Evolutionary conservation across 2,888 invertebrate genomes (phyloP).

Genomic region (Mimumesa dahlbomi): DNA sequence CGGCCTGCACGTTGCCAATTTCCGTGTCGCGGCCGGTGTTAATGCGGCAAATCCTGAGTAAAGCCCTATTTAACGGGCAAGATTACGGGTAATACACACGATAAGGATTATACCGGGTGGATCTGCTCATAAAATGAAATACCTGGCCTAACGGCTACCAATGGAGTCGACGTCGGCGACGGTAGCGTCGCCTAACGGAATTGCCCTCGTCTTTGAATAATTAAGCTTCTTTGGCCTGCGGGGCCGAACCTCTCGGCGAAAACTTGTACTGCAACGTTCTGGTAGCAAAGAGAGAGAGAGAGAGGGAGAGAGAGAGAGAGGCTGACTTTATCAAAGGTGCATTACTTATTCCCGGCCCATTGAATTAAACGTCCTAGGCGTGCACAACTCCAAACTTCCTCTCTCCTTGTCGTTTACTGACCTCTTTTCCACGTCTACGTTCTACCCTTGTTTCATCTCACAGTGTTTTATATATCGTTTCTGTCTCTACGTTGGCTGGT

Average conservation of each 20-base stretch:
- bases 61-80: constrained; percentile 44
- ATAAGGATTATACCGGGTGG: constrained; percentile 50
- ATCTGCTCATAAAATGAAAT: constrained; percentile 40
- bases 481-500: too few relatives aligned
- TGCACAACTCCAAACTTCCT: constrained; percentile 22
- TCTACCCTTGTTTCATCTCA: too few relatives aligned
- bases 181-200: constrained; percentile 27
- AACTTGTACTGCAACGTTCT: constrained; percentile 6
- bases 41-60: constrained; percentile 40
- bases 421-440: neutral
- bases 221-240: constrained; percentile 54
- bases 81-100: constrained; percentile 61
- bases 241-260: constrained; percentile 11
- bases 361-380: constrained; percentile 50
- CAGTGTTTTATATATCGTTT: too few relatives aligned
- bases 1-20: constrained; percentile 3
- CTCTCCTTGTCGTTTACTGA: constrained; percentile 6
- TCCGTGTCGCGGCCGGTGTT: constrained; percentile 12
- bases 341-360: constrained; percentile 53
- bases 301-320: too few relatives aligned
- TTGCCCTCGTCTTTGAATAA: constrained; percentile 64
- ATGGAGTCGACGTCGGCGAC: neutral
- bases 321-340: constrained; percentile 54
- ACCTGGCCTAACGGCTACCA: neutral
- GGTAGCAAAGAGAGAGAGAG: constrained; percentile 13